Conservation (phyloP, 2,113 vertebrate genomes). For the Python bivittatus region DNA sequence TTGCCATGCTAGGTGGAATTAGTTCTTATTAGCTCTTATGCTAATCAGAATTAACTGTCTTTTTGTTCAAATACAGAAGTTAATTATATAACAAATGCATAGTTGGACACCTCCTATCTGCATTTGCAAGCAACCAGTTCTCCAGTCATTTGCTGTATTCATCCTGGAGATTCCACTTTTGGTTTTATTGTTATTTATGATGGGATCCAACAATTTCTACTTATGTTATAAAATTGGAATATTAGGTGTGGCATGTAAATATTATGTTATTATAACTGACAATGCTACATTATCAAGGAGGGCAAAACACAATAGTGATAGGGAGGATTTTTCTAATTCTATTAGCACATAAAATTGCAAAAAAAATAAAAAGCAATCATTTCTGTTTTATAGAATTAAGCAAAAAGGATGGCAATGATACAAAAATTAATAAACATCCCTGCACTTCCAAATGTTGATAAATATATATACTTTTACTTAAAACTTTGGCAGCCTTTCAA, state of each 20-base stretch:
- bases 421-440: neutral
- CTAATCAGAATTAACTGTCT: constrained; percentile 2
- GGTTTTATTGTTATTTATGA: neutral
- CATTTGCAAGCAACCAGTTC: neutral
- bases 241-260: neutral
- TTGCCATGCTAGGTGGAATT: constrained; percentile 1
- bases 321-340: neutral
- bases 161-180: neutral
- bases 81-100: neutral
- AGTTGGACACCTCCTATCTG: neutral
- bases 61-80: constrained; percentile 9
- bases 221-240: neutral
- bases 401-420: neutral
- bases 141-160: neutral
- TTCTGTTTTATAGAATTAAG: neutral
- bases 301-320: neutral
- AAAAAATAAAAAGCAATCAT: no score
- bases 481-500: constrained; percentile 17
- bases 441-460: neutral
- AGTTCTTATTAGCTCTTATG: neutral
- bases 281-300: neutral
- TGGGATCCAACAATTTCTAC: neutral
- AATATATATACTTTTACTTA: neutral
- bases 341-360: neutral
- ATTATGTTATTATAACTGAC: neutral